These are phyloP conservation scores for Drosophila ohnishii DNA, from an alignment of 1,140 invertebrate species.

Conservation along the genomic window DNA sequence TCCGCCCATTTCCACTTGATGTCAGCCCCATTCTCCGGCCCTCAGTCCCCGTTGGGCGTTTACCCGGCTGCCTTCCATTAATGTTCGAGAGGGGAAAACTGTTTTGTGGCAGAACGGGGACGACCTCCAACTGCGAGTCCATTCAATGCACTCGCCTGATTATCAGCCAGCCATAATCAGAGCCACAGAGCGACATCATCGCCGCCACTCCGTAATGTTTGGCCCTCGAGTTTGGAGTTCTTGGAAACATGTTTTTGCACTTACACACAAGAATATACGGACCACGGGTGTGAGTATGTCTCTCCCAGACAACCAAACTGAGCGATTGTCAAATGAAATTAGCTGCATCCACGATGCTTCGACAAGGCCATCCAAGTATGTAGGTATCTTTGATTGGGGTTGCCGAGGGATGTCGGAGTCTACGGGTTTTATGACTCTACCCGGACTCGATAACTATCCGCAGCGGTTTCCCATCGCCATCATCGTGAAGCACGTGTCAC, in stretches of 20 bases:
- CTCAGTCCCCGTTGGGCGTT: constrained; percentile 48
- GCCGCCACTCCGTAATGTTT: constrained; percentile 17
- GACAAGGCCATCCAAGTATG: constrained; percentile 54
- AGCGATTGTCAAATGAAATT: constrained; percentile 75
- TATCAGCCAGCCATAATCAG: constrained; percentile 50
- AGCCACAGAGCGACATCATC: constrained; percentile 51
- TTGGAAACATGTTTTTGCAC: constrained; percentile 77
- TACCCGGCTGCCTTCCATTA: constrained; percentile 56
- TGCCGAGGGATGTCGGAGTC: constrained; percentile 10
- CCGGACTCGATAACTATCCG: constrained; percentile 34
- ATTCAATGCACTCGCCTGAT: constrained; percentile 68
- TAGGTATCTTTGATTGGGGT: constrained; percentile 20
- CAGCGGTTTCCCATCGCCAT: constrained; percentile 18
- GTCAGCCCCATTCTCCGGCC: constrained; percentile 20
- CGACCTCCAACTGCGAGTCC: constrained; percentile 51
- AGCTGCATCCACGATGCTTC: constrained; percentile 51
- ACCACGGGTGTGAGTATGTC: background rate
- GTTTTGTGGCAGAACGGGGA: constrained; percentile 33
- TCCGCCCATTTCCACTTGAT: constrained; percentile 31
- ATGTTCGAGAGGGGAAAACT: constrained; percentile 45
- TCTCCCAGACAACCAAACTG: constrained; percentile 32
- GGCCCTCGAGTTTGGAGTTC: constrained; percentile 24
- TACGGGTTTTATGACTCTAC: constrained; percentile 24
- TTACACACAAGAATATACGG: constrained; percentile 42
- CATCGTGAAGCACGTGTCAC: constrained; percentile 54